Base-by-base conservation (phyloP, 1,140 invertebrate genomes). In the Coboldia fuscipes region DNA sequence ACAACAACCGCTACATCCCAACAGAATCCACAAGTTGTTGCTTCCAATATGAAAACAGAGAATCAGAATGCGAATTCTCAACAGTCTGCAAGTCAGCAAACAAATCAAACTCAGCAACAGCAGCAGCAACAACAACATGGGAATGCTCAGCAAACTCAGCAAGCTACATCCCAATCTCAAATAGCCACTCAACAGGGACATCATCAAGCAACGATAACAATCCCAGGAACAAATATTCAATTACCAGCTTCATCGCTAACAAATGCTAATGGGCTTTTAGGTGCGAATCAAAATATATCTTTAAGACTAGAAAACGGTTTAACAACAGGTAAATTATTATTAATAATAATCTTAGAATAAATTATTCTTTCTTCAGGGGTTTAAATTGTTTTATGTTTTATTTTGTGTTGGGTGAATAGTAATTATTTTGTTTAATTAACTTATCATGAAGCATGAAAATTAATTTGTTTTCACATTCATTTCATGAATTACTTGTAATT, bases 191-290 rank as follows among this genome's bases (percentile, higher is more conserved):
- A 37, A 18, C 36, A 37, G 20, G 16, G 20, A 13, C 26, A 33
- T 22, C 21, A 51, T 23, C 62, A 61, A 43, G 55, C 57, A 35
- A 61, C 60, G 16, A 51, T 66, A 36, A 61, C 61, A 9, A 64
- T 67, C 35, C 64, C 63, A 24, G 64, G 65, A 42, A 66, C 65
- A 45, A 67, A 68, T 44, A 54, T 60, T 54, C 68, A 54, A 54
- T 67, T 66, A 40, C 70, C 47, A 41, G n/a, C n/a, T n/a, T 47
- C 52, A n/a, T 45, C 48, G 7, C 42, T 54, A 27, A 48, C 50
- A 3, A 45, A 44, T 10, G 48, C 51, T 8, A 54, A 54, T 31
- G 51, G 51, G 5, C 28, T 54, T 14, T 37, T 54, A 21, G 48
- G 47, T 21, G 12, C 30, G n/a, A n/a, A n/a, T n/a, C n/a, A n/a